A percentile compares a stretch with the other conserved stretches of the same genome.
These are phyloP conservation scores for Rhabdornis inornatus DNA, from an alignment of 2,113 vertebrate species.

Conservation along the genomic window DNA sequence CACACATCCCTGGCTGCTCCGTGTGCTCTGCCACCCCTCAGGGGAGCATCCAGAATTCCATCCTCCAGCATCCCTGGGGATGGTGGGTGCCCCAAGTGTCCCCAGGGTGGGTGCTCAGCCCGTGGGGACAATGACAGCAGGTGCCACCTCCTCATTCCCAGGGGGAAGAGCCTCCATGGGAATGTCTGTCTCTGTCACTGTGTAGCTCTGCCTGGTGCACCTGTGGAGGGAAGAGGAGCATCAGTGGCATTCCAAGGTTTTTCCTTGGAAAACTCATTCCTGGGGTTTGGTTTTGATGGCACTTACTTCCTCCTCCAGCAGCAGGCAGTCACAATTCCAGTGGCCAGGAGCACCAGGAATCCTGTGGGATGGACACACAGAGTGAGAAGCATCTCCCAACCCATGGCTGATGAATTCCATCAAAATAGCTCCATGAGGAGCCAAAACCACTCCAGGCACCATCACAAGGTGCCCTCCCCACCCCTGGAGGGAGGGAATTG, in stretches of 20 bases:
- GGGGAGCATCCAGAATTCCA: neutral
- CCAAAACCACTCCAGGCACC: fast-evolving
- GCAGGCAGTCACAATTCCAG: fast-evolving
- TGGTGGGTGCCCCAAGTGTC: neutral
- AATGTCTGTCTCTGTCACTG: fast-evolving
- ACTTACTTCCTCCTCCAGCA: slow-evolving; percentile 16
- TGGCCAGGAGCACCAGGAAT: neutral
- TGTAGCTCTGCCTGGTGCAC: fast-evolving
- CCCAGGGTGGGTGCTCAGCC: neutral
- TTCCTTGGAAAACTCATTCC: neutral
- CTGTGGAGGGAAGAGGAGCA: fast-evolving
- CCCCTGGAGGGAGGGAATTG: fast-evolving
- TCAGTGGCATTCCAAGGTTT: fast-evolving
- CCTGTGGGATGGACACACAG: fast-evolving
- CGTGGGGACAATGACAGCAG: fast-evolving
- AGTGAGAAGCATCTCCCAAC: neutral
- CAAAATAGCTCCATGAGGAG: neutral
- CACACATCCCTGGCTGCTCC: fast-evolving
- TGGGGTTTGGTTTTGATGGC: neutral
- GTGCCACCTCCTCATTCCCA: neutral
- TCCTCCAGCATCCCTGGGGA: neutral
- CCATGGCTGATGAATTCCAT: fast-evolving
- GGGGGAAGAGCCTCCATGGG: neutral
- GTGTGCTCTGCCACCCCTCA: fast-evolving
- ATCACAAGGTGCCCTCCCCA: neutral